phyloP scores from a whole-genome alignment of 2,113 vertebrate genomes.

The Tor tambroides region DNA sequence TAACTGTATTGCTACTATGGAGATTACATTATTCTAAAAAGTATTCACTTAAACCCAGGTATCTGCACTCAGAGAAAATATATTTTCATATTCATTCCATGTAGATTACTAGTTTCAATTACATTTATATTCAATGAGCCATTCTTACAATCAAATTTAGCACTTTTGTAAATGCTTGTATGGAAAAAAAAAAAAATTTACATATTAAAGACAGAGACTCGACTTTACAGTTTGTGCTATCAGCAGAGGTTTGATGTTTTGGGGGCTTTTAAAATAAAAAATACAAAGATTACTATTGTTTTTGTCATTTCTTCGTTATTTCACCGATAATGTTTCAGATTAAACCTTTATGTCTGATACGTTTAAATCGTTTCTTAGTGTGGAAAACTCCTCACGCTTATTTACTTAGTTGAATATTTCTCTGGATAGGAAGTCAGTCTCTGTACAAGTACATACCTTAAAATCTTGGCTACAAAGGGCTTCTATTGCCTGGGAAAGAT shows the following conservation, averaged over 20 bases:
- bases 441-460: background rate
- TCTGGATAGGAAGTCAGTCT: background rate
- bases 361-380: too few relatives aligned
- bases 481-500: background rate
- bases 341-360: background rate
- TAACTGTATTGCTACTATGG: slow-evolving; percentile 59
- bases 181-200: slow-evolving; percentile 19
- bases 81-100: slow-evolving; percentile 58
- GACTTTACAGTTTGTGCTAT: slow-evolving; percentile 47
- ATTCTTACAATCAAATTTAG: slow-evolving; percentile 55
- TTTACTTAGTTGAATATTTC: background rate
- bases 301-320: slow-evolving; percentile 20
- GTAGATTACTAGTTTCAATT: slow-evolving; percentile 54
- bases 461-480: background rate
- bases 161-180: slow-evolving; percentile 51
- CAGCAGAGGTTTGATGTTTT: slow-evolving; percentile 33
- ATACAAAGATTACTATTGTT: slow-evolving; percentile 33
- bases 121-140: slow-evolving; percentile 52
- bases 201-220: slow-evolving; percentile 24
- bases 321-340: background rate
- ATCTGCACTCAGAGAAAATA: slow-evolving; percentile 53
- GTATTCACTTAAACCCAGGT: slow-evolving; percentile 50
- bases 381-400: too few relatives aligned
- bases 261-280: slow-evolving; percentile 4
- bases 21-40: slow-evolving; percentile 45